phyloP scores from a whole-genome alignment of 2,113 vertebrate species.

The Otocyon megalotis region DNA sequence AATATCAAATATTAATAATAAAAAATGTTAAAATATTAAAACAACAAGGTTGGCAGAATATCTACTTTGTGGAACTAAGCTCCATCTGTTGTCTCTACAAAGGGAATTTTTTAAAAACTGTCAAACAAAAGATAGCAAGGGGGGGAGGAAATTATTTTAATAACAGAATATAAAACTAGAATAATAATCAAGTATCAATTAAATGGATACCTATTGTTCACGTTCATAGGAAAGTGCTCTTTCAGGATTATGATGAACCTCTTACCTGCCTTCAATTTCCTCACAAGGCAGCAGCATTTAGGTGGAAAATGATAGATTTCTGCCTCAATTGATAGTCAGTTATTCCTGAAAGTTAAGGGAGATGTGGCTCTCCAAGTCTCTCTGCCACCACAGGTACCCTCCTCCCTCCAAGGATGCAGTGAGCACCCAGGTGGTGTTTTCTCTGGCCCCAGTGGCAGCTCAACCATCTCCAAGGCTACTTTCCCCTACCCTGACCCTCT shows the following conservation, averaged over 20 bases:
- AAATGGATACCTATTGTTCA: slow-evolving; percentile 39
- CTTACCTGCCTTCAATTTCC: not conserved
- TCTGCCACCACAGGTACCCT: not conserved
- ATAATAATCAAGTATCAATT: slow-evolving; percentile 18
- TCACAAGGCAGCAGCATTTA: slow-evolving; percentile 5
- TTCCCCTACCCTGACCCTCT: not conserved
- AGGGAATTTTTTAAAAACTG: not conserved
- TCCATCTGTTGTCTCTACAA: slow-evolving; percentile 37
- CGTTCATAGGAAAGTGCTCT: not conserved
- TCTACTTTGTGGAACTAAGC: slow-evolving; percentile 13
- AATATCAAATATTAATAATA: slow-evolving; percentile 41
- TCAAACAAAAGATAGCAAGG: slow-evolving; percentile 36
- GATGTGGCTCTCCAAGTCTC: not conserved
- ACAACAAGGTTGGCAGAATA: not conserved
- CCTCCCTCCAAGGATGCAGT: not conserved
- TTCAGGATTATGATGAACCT: not conserved
- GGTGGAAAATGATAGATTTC: slow-evolving; percentile 5
- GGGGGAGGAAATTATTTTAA: not conserved
- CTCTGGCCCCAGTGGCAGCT: not conserved
- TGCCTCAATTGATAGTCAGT: not conserved
- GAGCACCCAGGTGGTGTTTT: not conserved
- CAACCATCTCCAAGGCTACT: not conserved
- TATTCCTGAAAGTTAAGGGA: slow-evolving; percentile 30
- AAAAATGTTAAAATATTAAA: slow-evolving; percentile 49
- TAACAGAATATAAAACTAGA: slow-evolving; percentile 18